Evolutionary conservation across 2,888 invertebrate species (phyloP), one percentile per base, ranked within the genome.

Genomic region (Lymantria dispar): DNA sequence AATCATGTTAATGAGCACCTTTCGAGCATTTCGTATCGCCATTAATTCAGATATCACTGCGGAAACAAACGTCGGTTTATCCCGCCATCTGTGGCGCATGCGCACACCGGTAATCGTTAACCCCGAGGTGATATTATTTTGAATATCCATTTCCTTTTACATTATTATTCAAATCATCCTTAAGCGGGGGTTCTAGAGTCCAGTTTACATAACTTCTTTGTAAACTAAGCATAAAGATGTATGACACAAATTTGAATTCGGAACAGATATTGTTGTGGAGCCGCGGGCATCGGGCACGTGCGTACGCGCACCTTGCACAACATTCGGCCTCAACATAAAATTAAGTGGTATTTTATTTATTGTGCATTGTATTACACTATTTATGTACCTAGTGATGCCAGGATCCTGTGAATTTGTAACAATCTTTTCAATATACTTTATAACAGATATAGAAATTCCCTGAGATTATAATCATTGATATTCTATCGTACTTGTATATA

Each of bases 11-110:
- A 90, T 89, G 89, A 89, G 85, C 90, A 90, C 90, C 90, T 91
- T 91, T 90, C 83, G 81, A 87, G 83, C 80, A 81, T 85, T 85
- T 87, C 84, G 87, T 89, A 86, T 87, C 83, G 86, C 83, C 84
- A 87, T 89, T 88, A 90, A 91, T 90, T 91, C 90, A 89, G 90
- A 91, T 90, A 91, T 91, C 90, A 91, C 87, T 90, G 89, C 90
- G 91, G 91, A 91, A 90, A 89, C 89, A 89, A 89, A 89, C 88
- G 90, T 91, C 90, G 85, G 88, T 83, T 89, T 88, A 88, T 89
- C 86, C 87, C 70, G 75, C 87, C 89, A 91, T 91, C 91, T 89
- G 88, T 83, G 84, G 85, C 80, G 85, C 87, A 86, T 83, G 87
- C 86, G 88, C 87, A 78, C 89, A 78, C 87, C 85, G 86, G 89